phyloP scores from a whole-genome alignment of 1,140 invertebrate species.

The Maconellicoccus hirsutus region DNA sequence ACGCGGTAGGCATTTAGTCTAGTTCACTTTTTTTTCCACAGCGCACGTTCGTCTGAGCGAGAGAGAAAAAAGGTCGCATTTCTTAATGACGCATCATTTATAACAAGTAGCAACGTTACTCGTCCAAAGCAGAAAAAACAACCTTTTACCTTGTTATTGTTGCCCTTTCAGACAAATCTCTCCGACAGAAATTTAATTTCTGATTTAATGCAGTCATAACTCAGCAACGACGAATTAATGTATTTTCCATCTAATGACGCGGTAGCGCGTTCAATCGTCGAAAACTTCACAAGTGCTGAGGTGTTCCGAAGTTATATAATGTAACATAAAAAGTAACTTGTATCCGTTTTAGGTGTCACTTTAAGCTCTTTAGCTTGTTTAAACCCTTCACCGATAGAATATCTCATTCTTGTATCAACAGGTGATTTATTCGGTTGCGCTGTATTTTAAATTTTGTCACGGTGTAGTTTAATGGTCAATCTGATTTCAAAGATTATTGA shows the following conservation, averaged over 20 bases:
- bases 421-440: too few relatives aligned
- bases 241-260: background rate
- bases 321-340: too few relatives aligned
- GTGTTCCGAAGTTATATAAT: too few relatives aligned
- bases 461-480: too few relatives aligned
- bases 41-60: background rate
- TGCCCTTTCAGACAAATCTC: background rate
- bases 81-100: constrained; percentile 5
- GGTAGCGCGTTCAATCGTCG: too few relatives aligned
- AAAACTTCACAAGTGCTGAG: too few relatives aligned
- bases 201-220: background rate
- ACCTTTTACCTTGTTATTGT: constrained; percentile 7
- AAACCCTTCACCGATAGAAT: too few relatives aligned
- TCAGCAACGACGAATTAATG: background rate
- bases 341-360: too few relatives aligned
- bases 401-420: too few relatives aligned
- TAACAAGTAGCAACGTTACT: background rate
- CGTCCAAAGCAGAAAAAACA: background rate
- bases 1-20: background rate
- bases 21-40: background rate
- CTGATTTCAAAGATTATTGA: too few relatives aligned
- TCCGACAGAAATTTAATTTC: constrained; percentile 9
- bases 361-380: too few relatives aligned
- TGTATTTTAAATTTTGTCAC: too few relatives aligned
- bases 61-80: background rate